Conservation (phyloP, 1,140 invertebrate genomes). For the Cataglyphis hispanica region DNA sequence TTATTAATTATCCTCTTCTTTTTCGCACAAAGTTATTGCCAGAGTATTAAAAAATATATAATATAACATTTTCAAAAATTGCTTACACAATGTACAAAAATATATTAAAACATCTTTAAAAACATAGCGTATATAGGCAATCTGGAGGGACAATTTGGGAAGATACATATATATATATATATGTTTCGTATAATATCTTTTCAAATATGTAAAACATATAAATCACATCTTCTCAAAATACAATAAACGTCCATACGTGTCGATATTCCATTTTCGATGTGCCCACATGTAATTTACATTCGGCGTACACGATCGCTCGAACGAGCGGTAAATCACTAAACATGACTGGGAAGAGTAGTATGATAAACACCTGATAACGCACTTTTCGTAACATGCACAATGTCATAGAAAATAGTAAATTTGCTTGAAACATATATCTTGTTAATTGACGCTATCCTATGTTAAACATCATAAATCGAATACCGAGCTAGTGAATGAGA, state of each 20-base stretch:
- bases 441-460: slow-evolving; percentile 46
- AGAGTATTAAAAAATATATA: neutral
- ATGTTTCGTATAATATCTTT: slow-evolving; percentile 20
- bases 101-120: neutral
- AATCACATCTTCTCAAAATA: slow-evolving; percentile 34
- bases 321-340: slow-evolving; percentile 44
- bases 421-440: neutral
- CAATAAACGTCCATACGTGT: slow-evolving; percentile 38
- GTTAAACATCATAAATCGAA: slow-evolving; percentile 63
- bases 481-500: slow-evolving; percentile 40
- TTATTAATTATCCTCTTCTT: too few species aligned
- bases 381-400: slow-evolving; percentile 42
- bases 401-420: slow-evolving; percentile 48
- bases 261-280: slow-evolving; percentile 55
- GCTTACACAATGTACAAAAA: neutral
- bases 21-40: neutral
- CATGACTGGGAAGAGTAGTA: slow-evolving; percentile 19
- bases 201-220: neutral
- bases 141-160: too few species aligned
- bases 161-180: neutral
- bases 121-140: too few species aligned
- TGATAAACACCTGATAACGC: slow-evolving; percentile 59
- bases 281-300: slow-evolving; percentile 56
- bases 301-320: slow-evolving; percentile 14
- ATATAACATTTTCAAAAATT: neutral